Conservation (phyloP, 2,888 invertebrate genomes). For the Corbicula japonica region DNA sequence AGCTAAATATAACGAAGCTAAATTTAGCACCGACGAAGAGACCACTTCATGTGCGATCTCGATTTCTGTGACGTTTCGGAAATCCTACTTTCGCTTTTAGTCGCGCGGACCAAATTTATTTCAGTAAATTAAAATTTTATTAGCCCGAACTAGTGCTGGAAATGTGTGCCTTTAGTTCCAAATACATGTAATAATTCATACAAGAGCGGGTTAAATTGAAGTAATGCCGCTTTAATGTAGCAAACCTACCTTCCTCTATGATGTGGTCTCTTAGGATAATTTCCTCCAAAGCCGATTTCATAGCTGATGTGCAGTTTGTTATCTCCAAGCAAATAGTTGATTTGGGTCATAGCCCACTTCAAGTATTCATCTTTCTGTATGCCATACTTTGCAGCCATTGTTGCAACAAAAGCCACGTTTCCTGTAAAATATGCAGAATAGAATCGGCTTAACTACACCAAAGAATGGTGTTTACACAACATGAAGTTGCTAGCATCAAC, state of each 20-base stretch:
- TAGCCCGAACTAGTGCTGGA: neutral
- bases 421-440: constrained; percentile 62
- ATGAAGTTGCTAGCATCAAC: neutral
- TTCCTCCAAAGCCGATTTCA: constrained; percentile 77
- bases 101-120: no score
- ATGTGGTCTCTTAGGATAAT: constrained; percentile 76
- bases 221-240: neutral
- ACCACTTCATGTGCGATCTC: no score
- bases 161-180: neutral
- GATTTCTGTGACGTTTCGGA: no score
- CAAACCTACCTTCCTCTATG: constrained; percentile 74
- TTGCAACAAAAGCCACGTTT: constrained; percentile 75
- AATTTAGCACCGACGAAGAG: no score
- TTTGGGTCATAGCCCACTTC: constrained; percentile 79
- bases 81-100: no score
- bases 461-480: neutral
- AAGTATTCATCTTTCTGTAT: constrained; percentile 69
- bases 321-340: constrained; percentile 82
- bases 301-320: constrained; percentile 73
- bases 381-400: constrained; percentile 80
- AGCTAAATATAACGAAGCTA: no score
- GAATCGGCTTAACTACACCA: neutral
- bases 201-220: neutral
- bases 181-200: neutral
- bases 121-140: no score